A percentile compares a stretch with the other conserved stretches of the same genome.
These are phyloP conservation scores for Cryptocheilus praepositus DNA, from an alignment of 2,888 invertebrate species.

Conservation along the genomic window DNA sequence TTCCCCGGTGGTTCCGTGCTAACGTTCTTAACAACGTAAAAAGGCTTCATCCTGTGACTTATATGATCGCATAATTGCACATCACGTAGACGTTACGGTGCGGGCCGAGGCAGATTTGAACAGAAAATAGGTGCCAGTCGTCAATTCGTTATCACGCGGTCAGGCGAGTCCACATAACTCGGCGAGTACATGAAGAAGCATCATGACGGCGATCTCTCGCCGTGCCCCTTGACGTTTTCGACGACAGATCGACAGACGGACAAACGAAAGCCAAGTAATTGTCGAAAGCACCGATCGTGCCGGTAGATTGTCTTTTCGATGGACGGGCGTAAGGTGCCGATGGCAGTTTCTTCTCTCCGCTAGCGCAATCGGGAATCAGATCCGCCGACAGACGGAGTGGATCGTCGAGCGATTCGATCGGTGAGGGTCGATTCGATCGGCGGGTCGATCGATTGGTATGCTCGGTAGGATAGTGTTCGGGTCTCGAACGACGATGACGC, in stretches of 20 bases:
- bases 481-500: neutral
- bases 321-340: conserved; percentile 12
- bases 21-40: too few species aligned
- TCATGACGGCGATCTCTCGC: too few species aligned
- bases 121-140: too few species aligned
- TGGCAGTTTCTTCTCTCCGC: conserved; percentile 1
- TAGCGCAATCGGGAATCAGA: conserved; percentile 8
- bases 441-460: conserved; percentile 53
- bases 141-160: too few species aligned
- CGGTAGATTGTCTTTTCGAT: conserved; percentile 48
- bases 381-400: conserved; percentile 33
- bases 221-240: neutral
- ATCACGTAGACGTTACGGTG: too few species aligned
- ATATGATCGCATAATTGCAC: too few species aligned
- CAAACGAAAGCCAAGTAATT: conserved; percentile 50
- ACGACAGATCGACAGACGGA: conserved; percentile 36
- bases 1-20: too few species aligned
- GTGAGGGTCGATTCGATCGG: conserved; percentile 42
- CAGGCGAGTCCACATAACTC: too few species aligned
- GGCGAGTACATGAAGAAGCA: too few species aligned
- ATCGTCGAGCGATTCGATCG: conserved; percentile 24
- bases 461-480: conserved; percentile 23
- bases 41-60: too few species aligned
- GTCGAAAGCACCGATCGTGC: conserved; percentile 61
- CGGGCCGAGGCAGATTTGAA: too few species aligned